phyloP scores from a whole-genome alignment of 2,888 invertebrate species.

The Carcina quercana region DNA sequence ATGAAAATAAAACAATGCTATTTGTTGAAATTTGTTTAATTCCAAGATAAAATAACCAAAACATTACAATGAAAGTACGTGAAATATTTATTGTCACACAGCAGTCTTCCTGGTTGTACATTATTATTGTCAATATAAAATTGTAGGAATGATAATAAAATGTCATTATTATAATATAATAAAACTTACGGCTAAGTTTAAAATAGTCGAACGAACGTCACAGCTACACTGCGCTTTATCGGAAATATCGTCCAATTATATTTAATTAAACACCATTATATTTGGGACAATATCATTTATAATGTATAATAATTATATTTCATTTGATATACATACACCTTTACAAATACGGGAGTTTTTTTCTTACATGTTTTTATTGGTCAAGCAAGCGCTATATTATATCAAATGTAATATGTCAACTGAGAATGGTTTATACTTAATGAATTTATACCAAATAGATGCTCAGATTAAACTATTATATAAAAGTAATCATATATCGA shows the following conservation, averaged over 20 bases:
- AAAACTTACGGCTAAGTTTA: constrained; percentile 11
- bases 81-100: constrained; percentile 33
- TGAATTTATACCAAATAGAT: too few species aligned
- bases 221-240: constrained; percentile 21
- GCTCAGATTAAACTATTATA: too few species aligned
- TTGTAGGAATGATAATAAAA: constrained; percentile 32
- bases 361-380: too few species aligned
- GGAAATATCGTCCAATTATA: constrained; percentile 1
- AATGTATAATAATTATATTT: too few species aligned
- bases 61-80: constrained; percentile 26
- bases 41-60: constrained; percentile 34
- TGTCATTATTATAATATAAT: constrained; percentile 17
- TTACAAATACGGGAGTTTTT: too few species aligned
- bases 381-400: too few species aligned
- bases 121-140: constrained; percentile 17
- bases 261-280: constrained; percentile 3
- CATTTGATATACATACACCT: too few species aligned
- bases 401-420: too few species aligned
- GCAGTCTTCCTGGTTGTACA: constrained; percentile 41
- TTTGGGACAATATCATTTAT: too few species aligned
- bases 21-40: constrained; percentile 40
- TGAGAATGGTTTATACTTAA: too few species aligned
- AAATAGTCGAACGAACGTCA: constrained; percentile 18
- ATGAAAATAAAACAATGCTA: constrained; percentile 32
- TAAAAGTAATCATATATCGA: constrained; percentile 4